These are phyloP conservation scores for Tetramorium parvispinum DNA, from an alignment of 1,140 invertebrate species.

Conservation along the genomic window DNA sequence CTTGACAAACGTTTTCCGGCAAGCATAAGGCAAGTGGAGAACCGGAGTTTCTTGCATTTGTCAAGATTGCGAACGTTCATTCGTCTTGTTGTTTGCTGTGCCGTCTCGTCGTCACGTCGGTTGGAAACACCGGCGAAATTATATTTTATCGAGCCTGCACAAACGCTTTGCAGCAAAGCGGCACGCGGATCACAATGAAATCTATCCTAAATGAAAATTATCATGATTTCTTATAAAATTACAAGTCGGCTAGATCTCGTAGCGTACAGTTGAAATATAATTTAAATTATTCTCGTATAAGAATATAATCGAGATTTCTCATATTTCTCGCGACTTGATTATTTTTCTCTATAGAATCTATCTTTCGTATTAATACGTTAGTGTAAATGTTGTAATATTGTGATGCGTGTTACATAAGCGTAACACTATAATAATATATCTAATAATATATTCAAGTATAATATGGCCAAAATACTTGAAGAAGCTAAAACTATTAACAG, in stretches of 20 bases:
- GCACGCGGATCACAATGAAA: conserved; percentile 26
- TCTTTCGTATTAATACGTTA: neutral
- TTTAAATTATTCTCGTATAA: no score
- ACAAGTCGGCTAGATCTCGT: neutral
- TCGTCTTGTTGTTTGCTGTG: conserved; percentile 71
- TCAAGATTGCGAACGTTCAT: conserved; percentile 72
- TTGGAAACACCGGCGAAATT: conserved; percentile 66
- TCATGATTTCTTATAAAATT: neutral
- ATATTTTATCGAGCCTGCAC: conserved; percentile 46
- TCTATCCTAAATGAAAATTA: neutral
- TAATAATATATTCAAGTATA: no score
- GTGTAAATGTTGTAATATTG: neutral
- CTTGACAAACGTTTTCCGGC: conserved; percentile 69
- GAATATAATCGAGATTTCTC: neutral
- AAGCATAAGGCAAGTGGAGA: conserved; percentile 44
- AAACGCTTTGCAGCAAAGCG: conserved; percentile 3
- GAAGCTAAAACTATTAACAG: neutral
- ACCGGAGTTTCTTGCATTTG: conserved; percentile 69
- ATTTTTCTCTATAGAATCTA: neutral
- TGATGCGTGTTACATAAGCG: no score
- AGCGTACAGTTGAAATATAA: no score
- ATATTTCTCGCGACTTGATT: neutral
- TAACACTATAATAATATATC: no score
- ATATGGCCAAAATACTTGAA: neutral
- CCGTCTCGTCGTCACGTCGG: conserved; percentile 63